Percentiles rank a stretch among this genome's conserved stretches.
These are phyloP conservation scores for Rissa tridactyla DNA, from an alignment of 2,113 vertebrate genomes.

Conservation along the genomic window DNA sequence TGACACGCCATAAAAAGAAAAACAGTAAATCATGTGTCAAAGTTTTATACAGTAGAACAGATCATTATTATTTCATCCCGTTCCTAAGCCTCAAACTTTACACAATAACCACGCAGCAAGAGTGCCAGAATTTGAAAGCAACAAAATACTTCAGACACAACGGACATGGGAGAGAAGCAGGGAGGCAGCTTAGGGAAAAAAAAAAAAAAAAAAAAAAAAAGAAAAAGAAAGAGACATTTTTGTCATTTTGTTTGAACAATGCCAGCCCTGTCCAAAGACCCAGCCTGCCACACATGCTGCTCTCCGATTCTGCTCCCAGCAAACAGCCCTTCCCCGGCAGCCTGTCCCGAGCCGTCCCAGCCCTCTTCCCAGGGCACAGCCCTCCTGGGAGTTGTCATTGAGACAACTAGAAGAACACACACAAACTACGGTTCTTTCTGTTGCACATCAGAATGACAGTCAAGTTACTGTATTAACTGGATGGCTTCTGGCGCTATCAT, in stretches of 20 bases:
- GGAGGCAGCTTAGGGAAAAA: background rate
- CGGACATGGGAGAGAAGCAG: background rate
- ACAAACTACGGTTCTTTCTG: background rate
- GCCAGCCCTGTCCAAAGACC: background rate
- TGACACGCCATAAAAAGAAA: background rate
- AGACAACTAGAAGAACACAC: background rate
- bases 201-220: too few relatives aligned
- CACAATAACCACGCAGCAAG: background rate
- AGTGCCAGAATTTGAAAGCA: background rate
- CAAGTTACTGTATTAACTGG: background rate
- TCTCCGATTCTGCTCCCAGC: background rate
- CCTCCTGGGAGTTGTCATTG: background rate
- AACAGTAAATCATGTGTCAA: rapidly evolving
- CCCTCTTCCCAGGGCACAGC: background rate
- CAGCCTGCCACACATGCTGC: background rate
- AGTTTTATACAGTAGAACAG: background rate
- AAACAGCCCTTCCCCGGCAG: background rate
- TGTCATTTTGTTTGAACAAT: background rate
- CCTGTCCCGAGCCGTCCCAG: rapidly evolving
- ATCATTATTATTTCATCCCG: background rate
- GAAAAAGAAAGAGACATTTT: background rate
- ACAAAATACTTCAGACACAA: background rate
- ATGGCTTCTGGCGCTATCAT: background rate
- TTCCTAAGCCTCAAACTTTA: background rate
- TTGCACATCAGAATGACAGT: background rate